Base-by-base conservation (phyloP, 2,113 vertebrate genomes). In the Xiphorhynchus elegans region DNA sequence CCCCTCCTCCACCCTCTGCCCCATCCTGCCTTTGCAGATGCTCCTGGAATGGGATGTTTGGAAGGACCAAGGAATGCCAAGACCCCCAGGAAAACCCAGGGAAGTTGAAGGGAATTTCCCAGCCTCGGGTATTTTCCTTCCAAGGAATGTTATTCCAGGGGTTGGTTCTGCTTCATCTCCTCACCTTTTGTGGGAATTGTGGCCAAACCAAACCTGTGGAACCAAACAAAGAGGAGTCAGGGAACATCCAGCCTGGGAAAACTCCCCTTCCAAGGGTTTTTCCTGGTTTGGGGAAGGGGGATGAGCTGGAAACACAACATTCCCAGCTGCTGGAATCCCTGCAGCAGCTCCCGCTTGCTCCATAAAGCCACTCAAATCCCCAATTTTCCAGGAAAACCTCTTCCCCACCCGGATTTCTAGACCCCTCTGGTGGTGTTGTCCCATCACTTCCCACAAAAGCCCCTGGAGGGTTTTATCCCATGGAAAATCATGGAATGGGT, bases 171-270 rank as follows among this genome's bases (percentile, higher is more conserved):
- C n/a, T 53, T 46, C 39, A 29, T 13, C 63, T 40, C 86, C 97
- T 97, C 97, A 98, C 98, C 98, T 98, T 98, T 98, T 62, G 98
- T 73, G 19, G 98, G 68, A 82, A 97, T 96, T 14, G 97, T 73
- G 93, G 97, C 93, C 97, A 98, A 95, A 8, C 98, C 98, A 95
- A 98, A 98, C 93, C 98, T 98, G 87, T 28, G 59, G 7, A 90
- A 93, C 91, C 78, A 21, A 95, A 97, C 37, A 44, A 84, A n/a
- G 26, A 26, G 19, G 2, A 19, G 49, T 85, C 26, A 67, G 21
- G 64, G 42, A 67, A 67, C 23, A 26, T 31, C 18, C 26, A 40
- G 26, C 39, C 18, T 18, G 29, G 64, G 21, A 46, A 13, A 33
- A 21, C 14, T 67, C 5, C 31, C 21, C 21, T 66, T 44, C 64